phyloP scores from a whole-genome alignment of 1,140 invertebrate genomes.

The Drosophila pectinifera region DNA sequence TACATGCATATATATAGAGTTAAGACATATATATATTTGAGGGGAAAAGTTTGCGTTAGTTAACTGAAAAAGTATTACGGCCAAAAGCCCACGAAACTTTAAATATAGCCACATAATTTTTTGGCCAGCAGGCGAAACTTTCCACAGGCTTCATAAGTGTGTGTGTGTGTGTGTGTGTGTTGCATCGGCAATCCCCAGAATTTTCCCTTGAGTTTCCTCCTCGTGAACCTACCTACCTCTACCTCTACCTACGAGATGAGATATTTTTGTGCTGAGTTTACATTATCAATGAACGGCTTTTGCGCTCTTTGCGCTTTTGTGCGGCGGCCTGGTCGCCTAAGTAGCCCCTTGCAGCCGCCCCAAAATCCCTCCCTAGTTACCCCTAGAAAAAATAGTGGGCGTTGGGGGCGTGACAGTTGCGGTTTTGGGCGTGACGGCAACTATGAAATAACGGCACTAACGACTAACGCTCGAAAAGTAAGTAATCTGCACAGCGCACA shows the following conservation, averaged over 20 bases:
- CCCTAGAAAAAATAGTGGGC: not conserved
- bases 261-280: slow-evolving; percentile 81
- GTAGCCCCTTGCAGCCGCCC: slow-evolving; percentile 45
- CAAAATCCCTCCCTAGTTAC: not conserved
- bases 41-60: slow-evolving; percentile 70
- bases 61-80: slow-evolving; percentile 80
- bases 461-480: slow-evolving; percentile 79
- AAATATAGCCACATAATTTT: slow-evolving; percentile 82
- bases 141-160: slow-evolving; percentile 67
- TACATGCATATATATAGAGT: slow-evolving; percentile 1
- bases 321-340: slow-evolving; percentile 63
- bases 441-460: slow-evolving; percentile 82
- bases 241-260: too few species aligned
- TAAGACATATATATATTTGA: slow-evolving; percentile 5
- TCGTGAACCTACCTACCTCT: slow-evolving; percentile 11
- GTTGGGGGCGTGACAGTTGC: slow-evolving; percentile 22
- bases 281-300: slow-evolving; percentile 82
- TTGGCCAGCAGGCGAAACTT: slow-evolving; percentile 69
- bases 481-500: slow-evolving; percentile 71
- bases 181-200: not conserved
- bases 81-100: slow-evolving; percentile 60
- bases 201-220: slow-evolving; percentile 14
- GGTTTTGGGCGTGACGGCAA: slow-evolving; percentile 71
- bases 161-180: not conserved
- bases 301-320: slow-evolving; percentile 73